A percentile compares a stretch with the other conserved stretches of the same genome.
These are phyloP conservation scores for Shinisaurus crocodilurus DNA, from an alignment of 2,113 vertebrate species.

Conservation along the genomic window DNA sequence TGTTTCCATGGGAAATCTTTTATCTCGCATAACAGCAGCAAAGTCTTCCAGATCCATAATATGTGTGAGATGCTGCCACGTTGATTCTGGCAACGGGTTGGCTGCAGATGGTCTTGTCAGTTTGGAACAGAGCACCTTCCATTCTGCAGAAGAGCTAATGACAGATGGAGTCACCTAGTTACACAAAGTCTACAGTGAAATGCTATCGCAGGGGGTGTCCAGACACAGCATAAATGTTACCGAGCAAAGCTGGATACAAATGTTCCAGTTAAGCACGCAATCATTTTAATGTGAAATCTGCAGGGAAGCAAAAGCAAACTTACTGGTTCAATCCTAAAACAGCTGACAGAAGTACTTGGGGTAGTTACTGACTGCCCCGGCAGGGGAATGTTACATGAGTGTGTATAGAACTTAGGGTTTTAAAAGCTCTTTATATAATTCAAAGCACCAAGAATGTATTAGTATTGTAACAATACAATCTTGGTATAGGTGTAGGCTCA, in stretches of 20 bases:
- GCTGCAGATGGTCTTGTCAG: constrained; percentile 61
- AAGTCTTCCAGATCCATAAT: constrained; percentile 35
- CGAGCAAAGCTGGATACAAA: constrained; percentile 15
- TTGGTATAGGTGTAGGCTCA: neutral
- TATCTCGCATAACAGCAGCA: constrained; percentile 55
- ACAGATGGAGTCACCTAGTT: constrained; percentile 58
- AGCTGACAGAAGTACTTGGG: neutral
- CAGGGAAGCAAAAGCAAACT: neutral
- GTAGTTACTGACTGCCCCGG: too few species aligned
- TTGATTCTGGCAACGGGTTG: constrained; percentile 60
- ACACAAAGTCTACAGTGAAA: constrained; percentile 36
- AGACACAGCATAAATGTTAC: constrained; percentile 2
- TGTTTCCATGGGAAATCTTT: constrained; percentile 56
- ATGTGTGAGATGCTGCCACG: constrained; percentile 39
- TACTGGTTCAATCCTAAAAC: neutral
- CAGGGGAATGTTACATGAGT: neutral
- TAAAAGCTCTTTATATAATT: neutral
- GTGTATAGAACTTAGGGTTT: neutral
- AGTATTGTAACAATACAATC: neutral
- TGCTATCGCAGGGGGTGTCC: constrained; percentile 40
- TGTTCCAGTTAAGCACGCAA: neutral
- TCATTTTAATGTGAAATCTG: neutral
- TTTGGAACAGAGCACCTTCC: constrained; percentile 57
- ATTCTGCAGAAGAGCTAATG: constrained; percentile 59
- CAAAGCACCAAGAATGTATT: neutral